phyloP scores from a whole-genome alignment of 2,888 invertebrate species.

The Drymonia ruficornis region DNA sequence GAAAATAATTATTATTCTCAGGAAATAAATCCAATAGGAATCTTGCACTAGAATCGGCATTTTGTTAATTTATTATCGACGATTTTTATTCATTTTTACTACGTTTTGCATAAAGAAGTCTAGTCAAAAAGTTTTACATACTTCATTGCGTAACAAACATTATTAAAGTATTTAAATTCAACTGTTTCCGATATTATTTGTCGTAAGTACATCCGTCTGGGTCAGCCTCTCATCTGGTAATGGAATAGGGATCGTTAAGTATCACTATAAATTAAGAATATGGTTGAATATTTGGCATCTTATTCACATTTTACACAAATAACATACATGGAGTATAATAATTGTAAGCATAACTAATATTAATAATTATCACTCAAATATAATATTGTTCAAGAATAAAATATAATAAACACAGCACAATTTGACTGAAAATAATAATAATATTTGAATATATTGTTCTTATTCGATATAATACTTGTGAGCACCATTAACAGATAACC shows the following conservation, averaged over 20 bases:
- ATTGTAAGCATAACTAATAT: conserved; percentile 40
- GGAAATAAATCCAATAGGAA: no score
- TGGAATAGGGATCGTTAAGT: conserved; percentile 53
- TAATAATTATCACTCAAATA: conserved; percentile 61
- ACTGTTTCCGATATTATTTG: background rate
- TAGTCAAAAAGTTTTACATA: no score
- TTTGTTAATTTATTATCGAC: no score
- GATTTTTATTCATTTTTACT: no score
- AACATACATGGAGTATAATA: conserved; percentile 38
- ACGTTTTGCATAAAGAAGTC: no score
- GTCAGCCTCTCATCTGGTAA: conserved; percentile 56
- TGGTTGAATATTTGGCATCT: conserved; percentile 79
- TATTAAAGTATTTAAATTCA: no score
- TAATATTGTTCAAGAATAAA: conserved; percentile 60
- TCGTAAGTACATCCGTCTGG: conserved; percentile 26
- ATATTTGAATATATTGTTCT: conserved; percentile 38
- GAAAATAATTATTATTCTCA: no score
- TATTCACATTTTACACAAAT: conserved; percentile 62
- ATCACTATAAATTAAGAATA: conserved; percentile 55
- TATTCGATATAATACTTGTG: conserved; percentile 48
- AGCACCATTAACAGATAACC: conserved; percentile 38
- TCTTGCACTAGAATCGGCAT: no score
- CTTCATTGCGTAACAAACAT: no score
- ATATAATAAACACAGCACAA: conserved; percentile 69
- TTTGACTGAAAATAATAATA: conserved; percentile 56